Base-by-base conservation (phyloP, 1,140 invertebrate genomes). In the Akabosia matsudoensis region DNA sequence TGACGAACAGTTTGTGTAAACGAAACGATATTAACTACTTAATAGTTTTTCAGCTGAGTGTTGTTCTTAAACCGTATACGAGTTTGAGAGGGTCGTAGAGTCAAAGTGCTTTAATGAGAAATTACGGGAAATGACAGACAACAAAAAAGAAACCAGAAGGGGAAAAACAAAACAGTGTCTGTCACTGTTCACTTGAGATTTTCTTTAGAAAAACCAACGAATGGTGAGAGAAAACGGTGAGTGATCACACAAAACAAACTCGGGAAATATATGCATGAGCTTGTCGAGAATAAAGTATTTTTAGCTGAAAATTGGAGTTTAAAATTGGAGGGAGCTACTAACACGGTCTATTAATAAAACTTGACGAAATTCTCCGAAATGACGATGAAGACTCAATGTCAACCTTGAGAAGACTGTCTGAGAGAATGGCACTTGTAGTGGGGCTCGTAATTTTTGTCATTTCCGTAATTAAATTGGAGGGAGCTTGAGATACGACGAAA, bases 401-500 rank as follows among this genome's bases (percentile, higher is more conserved):
- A 61, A 61, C 13, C 7, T 61, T 14, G 61, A 28, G n/a, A 67
- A 67, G 61, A 67, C 61, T 30, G 37, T n/a, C 37, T 45, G 7
- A 45, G 37, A 45, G n/a, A 45, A 45, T 45, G 37, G 37, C 18
- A 10, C 7, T 45, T 45, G 37, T 45, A 45, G 37, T 45, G 7
- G 61, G 3, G 28, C 26, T 16, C 28, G 26, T 67, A 67, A 67
- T 67, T 30, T 67, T 67, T 30, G 61, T 67, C 7, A 30, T 67
- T 67, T 67, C 61, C 61, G 61, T 67, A 67, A 67, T 67, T 67
- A 67, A 67, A 67, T 67, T 67, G 26, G 30, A 67, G n/a, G n/a
- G n/a, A n/a, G n/a, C n/a, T n/a, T n/a, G n/a, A n/a, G n/a, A n/a
- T n/a, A n/a, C n/a, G n/a, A n/a, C n/a, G n/a, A n/a, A n/a, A n/a